Evolutionary conservation across 1,140 invertebrate genomes (phyloP).

Genomic region (Agrypnia vestita): DNA sequence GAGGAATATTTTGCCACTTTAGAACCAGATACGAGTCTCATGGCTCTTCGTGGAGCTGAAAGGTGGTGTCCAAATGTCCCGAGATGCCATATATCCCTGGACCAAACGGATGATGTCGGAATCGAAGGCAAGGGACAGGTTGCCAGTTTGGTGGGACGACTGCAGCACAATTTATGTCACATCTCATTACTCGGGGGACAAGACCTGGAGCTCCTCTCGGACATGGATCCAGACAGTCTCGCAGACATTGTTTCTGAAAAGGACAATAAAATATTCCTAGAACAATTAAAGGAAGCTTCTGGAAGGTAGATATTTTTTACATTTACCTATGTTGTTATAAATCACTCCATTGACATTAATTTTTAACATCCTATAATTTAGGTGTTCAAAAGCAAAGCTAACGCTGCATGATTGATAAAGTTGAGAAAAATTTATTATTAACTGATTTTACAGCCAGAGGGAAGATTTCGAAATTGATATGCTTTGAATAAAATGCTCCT

Average conservation of each 20-base stretch:
- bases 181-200: conserved; percentile 86
- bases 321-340: background rate
- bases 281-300: conserved; percentile 88
- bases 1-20: conserved; percentile 90
- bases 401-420: too few relatives aligned
- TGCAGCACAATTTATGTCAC: conserved; percentile 85
- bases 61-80: conserved; percentile 79
- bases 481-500: too few relatives aligned
- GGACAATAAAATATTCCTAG: conserved; percentile 83
- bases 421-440: too few relatives aligned
- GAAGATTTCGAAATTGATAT: too few relatives aligned
- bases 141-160: conserved; percentile 79
- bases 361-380: too few relatives aligned
- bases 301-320: conserved; percentile 75
- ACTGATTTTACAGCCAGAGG: too few relatives aligned
- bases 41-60: conserved; percentile 83
- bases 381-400: too few relatives aligned
- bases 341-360: background rate
- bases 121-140: conserved; percentile 74
- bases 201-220: conserved; percentile 85
- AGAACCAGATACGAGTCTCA: conserved; percentile 86
- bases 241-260: conserved; percentile 85
- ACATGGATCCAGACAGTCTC: conserved; percentile 89
- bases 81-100: conserved; percentile 75
- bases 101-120: conserved; percentile 79